Evolutionary conservation across 2,113 vertebrate species (phyloP), one percentile per base, ranked within the genome.

Genomic region (Stictonetta naevosa): DNA sequence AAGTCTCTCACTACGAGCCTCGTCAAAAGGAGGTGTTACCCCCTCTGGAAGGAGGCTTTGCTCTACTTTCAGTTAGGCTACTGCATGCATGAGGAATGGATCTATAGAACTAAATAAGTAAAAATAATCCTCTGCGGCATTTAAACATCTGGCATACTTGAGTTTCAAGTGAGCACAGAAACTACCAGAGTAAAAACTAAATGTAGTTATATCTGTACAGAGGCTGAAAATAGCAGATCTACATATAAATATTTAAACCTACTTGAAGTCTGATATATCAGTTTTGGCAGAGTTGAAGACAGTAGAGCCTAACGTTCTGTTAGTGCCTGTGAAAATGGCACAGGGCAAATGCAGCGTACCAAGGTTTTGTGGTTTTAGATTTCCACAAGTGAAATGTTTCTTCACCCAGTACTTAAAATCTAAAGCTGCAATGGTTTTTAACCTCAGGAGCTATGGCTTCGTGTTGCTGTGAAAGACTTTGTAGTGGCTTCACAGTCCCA

Each of bases 211-310:
- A 88, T 76, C 86, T 95, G n/a, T 79, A n/a, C 53, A 79, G 90
- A 96, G 22, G 22, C 69, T 56, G 11, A 75, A 86, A 94, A 80
- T 56, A 93, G 80, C 74, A 93, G 55, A 67, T 78, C 48, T 80
- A 88, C 66, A 46, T 86, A 76, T 85, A 96, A 91, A 91, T 88
- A 90, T 80, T 97, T 90, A 93, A 91, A 89, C 36, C 34, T 50
- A 58, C 77, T 94, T 58, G 34, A 63, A 82, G 38, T 48, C 52
- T 96, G 90, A 74, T 86, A 48, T 77, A 86, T 96, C 63, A 63
- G 2, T 94, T 88, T 81, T 93, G 87, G 72, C 86, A 84, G 29
- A 4, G 7, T 63, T 92, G 83, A 83, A 95, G 91, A 66, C 33
- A 56, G 59, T 36, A 71, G 67, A 82, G 46, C 72, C 56, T 73